Conservation (phyloP, 2,113 vertebrate species). For the Candoia aspera region DNA sequence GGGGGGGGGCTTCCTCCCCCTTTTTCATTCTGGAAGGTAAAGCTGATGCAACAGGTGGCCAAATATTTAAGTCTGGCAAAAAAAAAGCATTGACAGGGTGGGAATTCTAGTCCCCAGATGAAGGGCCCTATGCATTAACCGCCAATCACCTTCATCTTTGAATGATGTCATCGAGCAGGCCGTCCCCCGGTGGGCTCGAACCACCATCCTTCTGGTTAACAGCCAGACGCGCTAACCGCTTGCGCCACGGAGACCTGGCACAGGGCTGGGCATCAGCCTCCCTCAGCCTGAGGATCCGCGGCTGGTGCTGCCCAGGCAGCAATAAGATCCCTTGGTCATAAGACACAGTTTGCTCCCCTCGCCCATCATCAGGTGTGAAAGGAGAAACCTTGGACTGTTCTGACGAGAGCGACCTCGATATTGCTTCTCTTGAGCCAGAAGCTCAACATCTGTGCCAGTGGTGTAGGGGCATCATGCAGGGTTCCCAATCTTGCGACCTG, state of each 20-base stretch:
- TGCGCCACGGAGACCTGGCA: neutral
- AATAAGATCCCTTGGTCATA: neutral
- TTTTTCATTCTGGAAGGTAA: neutral
- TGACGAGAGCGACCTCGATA: neutral
- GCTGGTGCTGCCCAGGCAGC: neutral
- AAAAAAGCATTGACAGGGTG: neutral
- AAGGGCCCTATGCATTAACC: neutral
- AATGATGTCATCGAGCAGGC: neutral
- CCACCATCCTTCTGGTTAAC: neutral
- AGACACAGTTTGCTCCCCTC: neutral
- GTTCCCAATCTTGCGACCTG: neutral
- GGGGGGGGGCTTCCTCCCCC: neutral
- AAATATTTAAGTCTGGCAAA: neutral
- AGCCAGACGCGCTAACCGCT: neutral
- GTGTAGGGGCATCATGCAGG: neutral
- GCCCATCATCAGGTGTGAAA: no score
- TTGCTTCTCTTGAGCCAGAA: neutral
- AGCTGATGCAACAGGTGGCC: neutral
- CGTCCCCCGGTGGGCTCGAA: neutral
- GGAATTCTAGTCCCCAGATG: neutral
- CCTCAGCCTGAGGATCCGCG: neutral
- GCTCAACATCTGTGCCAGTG: neutral
- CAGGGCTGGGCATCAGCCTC: accelerated
- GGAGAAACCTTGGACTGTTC: no score
- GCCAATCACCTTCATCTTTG: neutral